Evolutionary conservation across 2,888 invertebrate species (phyloP), one percentile per base, ranked within the genome.

Genomic region (Sphaerophoria rueppellii): DNA sequence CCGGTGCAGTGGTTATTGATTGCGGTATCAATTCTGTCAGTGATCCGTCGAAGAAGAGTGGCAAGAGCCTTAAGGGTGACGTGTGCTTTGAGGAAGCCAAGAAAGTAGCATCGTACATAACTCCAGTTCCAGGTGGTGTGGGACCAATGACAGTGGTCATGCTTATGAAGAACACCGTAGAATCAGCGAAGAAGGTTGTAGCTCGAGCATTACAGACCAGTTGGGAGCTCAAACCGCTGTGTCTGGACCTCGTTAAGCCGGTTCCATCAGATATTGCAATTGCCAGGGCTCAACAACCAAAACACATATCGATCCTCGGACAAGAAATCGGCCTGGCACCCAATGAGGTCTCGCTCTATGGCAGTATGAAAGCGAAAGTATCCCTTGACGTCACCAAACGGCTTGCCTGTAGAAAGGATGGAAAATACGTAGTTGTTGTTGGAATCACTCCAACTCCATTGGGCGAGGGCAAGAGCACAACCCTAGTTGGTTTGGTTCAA

Each of bases 141-240:
- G 99, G 99, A 0, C 99, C 99, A 14, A 99, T 99, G 98, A 99
- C 99, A 0, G 99, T 98, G 86, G 98, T 98, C 24, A 99, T 99
- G 98, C 93, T 98, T 43, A 97, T 98, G 97, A 95, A 95, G 88
- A 99, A 99, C 92, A 99, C 98, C 0, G 96, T 98, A 46, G 93
- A 95, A 87, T 95, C 98, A 67, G 98, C 98, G 7, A 93, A 94
- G 88, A 93, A 94, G 63, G 93, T 94, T 70, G 94, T 94, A 12
- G 92, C 93, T 35, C 93, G 93, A 35, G 88, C 95, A 32, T 24
- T 83, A 0, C 93, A 92, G 69, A 92, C 92, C n/a, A 89, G 92
- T 46, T 98, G 98, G 98, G 94, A 94, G 52, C 91, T 98, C 24
- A 92, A 93, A 16, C 92, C 94, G n/a, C 92, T 98, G 60, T 93